phyloP scores from a whole-genome alignment of 2,113 vertebrate genomes.

The Dissostichus mawsoni region DNA sequence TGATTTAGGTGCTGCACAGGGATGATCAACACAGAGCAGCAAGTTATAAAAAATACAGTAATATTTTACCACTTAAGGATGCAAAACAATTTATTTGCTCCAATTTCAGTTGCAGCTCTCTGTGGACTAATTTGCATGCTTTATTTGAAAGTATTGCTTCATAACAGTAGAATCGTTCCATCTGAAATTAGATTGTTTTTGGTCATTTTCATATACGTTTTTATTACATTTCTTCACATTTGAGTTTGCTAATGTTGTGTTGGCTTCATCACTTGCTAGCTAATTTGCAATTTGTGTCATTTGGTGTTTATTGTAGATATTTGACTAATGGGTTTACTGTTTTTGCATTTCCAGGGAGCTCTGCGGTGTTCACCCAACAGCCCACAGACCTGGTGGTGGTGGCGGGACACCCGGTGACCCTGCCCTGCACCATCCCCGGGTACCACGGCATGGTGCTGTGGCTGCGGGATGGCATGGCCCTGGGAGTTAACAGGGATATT shows the following conservation, averaged over 20 bases:
- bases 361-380: constrained; percentile 90
- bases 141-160: not conserved
- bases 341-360: constrained; percentile 79
- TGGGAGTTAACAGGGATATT: constrained; percentile 91
- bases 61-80: not conserved
- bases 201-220: not conserved
- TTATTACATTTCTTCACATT: not conserved
- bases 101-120: not conserved
- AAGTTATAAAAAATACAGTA: not conserved
- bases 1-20: not conserved
- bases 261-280: not conserved
- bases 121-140: not conserved
- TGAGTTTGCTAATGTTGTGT: not conserved
- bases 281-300: not conserved
- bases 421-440: constrained; percentile 90
- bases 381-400: constrained; percentile 92
- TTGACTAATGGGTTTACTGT: not conserved
- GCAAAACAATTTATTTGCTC: not conserved
- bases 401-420: constrained; percentile 89
- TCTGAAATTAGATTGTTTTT: not conserved
- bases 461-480: constrained; percentile 92
- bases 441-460: constrained; percentile 93
- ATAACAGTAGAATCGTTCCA: not conserved
- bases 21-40: not conserved
- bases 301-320: not conserved